Conservation (phyloP, 2,797 vertebrate genomes). For the Onychomys leucogaster region DNA sequence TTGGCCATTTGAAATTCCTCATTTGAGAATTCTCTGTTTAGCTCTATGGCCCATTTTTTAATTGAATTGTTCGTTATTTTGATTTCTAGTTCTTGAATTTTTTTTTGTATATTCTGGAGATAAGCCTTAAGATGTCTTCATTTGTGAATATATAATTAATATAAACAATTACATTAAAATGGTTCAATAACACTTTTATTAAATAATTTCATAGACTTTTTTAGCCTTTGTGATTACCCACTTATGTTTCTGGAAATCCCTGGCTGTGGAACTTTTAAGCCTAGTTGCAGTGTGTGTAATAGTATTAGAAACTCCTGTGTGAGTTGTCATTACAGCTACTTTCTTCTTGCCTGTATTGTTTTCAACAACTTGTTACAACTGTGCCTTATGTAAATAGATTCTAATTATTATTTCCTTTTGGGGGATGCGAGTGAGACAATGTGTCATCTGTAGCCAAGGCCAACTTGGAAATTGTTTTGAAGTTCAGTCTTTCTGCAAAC, state of each 20-base stretch:
- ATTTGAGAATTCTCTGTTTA: no score
- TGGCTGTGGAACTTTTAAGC: neutral
- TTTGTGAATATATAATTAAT: neutral
- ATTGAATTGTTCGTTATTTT: no score
- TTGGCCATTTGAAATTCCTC: no score
- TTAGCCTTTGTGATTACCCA: neutral
- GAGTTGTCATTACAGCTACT: neutral
- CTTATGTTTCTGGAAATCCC: neutral
- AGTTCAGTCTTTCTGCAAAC: neutral
- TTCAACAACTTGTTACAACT: neutral
- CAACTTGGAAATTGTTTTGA: neutral
- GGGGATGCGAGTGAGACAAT: neutral
- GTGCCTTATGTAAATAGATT: neutral
- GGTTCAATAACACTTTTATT: neutral
- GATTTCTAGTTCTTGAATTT: no score
- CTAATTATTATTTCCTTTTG: neutral
- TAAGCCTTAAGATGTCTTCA: neutral
- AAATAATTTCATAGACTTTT: neutral
- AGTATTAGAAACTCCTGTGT: neutral
- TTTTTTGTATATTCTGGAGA: no score
- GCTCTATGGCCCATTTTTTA: no score
- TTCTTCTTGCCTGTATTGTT: neutral
- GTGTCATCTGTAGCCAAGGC: neutral
- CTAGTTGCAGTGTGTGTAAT: neutral
- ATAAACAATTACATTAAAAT: neutral